Base-by-base conservation (phyloP, 2,888 invertebrate species). In the Achlya flavicornis region DNA sequence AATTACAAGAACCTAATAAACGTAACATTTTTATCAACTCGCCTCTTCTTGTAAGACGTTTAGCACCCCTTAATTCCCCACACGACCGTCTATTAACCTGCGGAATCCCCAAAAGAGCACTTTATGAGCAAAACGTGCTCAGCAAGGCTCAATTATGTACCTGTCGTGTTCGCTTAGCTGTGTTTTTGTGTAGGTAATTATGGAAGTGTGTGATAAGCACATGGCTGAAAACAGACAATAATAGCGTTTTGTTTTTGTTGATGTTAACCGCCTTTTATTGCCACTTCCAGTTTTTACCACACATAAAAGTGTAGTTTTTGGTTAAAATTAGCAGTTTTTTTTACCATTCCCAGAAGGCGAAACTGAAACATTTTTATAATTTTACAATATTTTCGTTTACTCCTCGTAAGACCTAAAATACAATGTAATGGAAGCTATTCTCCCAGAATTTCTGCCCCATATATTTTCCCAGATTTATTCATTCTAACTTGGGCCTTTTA, bases 71-170 rank as follows among this genome's bases (percentile, higher is more conserved):
- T 74, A 71, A 75, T 72, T 71, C 41, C 68, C 69, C 67, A 63
- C 66, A 66, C 64, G 64, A 65, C 69, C 72, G 72, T 68, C 71
- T 72, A 76, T 74, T 75, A 76, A 74, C 72, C 67, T 65, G 12
- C 38, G 33, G 59, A 59, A 61, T 69, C 71, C 65, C 68, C 61
- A 53, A 53, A 66, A 70, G 73, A 72, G 67, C 73, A 67, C 69
- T 78, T 77, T 77, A 78, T 74, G 74, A 61, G 62, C 57, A 57
- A 67, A 73, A 76, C 77, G 78, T 78, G 78, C 72, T 65, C 62
- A 66, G 72, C 68, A 67, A 75, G 58, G 57, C 43, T 26, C 19
- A 16, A 14, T 16, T 19, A 26, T 41, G 11, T 19, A 43, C 32
- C 60, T 41, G 33, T 43, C 19, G 19, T 53, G 53, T 53, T 53